Base-by-base conservation (phyloP, 2,113 vertebrate genomes). In the Podarcis raffonei region DNA sequence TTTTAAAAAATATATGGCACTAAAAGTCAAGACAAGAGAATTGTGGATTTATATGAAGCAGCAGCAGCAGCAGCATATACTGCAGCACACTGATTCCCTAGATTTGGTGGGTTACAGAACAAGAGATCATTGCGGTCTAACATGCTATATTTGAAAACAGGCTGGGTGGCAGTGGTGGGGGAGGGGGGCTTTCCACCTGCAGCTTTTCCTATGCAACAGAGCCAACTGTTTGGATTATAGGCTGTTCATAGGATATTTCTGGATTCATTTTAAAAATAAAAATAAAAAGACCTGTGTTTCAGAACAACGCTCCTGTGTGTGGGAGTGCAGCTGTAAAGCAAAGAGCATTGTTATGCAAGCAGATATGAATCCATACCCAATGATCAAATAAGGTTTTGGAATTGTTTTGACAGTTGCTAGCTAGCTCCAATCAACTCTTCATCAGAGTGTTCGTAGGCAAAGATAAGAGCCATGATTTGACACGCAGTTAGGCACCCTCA, bases 361-460 rank as follows among this genome's bases (percentile, higher is more conserved):
- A 91, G 92, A 92, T 85, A 87, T 0, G 5, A 92, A 95, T 91
- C 91, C 89, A 93, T 92, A 94, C 88, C 69, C 77, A 91, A 87
- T 92, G 95, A 95, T 95, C 94, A 96, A 94, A 92, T 13, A 53
- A 39, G 90, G 90, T 81, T 93, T 76, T 90, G 85, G 95, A 92
- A 94, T 90, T 97, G 95, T 97, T 97, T 95, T 97, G 97, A 97
- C 96, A 97, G 94, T 89, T 92, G 91, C 53, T 0, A 83, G 84
- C 71, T 91, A 81, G 84, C 59, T 91, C 87, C 95, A 90, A 85
- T 95, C 48, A 84, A 93, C 95, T 95, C 66, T 95, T 92, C 90
- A 95, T 81, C 37, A 92, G 87, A 32, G 80, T 91, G 88, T 81
- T 89, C 89, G 65, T 23, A 68, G 30, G 81, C 59, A 83, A 77